Percentiles rank a stretch among this genome's conserved stretches.
Conservation (phyloP, 2,113 vertebrate genomes). For the Muscicapa adusta region DNA sequence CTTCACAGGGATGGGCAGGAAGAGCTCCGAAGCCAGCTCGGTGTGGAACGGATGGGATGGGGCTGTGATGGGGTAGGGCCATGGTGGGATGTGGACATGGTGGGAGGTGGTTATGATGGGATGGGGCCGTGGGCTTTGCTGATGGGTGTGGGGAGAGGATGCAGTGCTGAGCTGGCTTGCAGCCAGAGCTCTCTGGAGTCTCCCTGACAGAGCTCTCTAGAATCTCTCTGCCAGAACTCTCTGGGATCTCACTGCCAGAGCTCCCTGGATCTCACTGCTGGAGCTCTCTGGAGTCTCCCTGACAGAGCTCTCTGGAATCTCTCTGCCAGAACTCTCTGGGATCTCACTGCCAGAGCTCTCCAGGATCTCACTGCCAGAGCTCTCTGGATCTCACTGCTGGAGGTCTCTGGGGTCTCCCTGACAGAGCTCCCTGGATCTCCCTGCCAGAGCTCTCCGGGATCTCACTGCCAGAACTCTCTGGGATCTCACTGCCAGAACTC, state of each 20-base stretch:
- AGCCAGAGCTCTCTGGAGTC: background rate
- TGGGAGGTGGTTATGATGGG: background rate
- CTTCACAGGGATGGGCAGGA: background rate
- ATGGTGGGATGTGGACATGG: background rate
- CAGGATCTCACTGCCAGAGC: background rate
- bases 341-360: too few relatives aligned
- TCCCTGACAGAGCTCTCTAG: rapidly evolving
- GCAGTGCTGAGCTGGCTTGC: rapidly evolving
- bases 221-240: background rate
- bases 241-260: background rate
- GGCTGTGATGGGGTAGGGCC: background rate
- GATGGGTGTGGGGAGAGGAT: background rate
- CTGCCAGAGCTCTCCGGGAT: rapidly evolving
- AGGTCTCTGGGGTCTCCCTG: too few relatives aligned
- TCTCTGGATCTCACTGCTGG: background rate
- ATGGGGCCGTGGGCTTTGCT: background rate
- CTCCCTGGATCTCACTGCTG: background rate
- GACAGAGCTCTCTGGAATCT: background rate
- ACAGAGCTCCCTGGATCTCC: background rate
- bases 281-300: background rate
- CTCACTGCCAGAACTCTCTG: rapidly evolving
- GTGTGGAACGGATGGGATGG: background rate
- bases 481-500: background rate
- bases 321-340: too few relatives aligned
- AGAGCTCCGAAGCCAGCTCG: background rate